Evolutionary conservation across 2,888 invertebrate genomes (phyloP).

Genomic region (Temnothorax rugatulus): DNA sequence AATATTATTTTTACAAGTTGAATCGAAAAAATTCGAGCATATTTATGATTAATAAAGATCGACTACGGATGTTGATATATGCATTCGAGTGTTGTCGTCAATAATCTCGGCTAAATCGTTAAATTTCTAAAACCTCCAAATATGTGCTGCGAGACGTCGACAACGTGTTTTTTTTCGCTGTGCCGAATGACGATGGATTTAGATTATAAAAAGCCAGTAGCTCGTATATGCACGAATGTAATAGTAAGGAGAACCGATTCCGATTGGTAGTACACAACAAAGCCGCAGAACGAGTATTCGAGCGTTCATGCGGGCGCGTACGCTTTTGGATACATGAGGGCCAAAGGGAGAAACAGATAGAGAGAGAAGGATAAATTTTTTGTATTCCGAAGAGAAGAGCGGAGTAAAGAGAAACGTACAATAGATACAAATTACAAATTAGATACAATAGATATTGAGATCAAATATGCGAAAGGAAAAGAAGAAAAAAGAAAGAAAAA

Average conservation of each 20-base stretch:
- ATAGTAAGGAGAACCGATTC: constrained; percentile 55
- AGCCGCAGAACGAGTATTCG: constrained; percentile 16
- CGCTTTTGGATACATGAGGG: neutral
- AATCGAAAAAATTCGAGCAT: neutral
- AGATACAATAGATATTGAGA: neutral
- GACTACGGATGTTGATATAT: neutral
- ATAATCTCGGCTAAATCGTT: neutral
- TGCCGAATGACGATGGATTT: neutral
- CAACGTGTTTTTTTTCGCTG: neutral
- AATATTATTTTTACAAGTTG: neutral
- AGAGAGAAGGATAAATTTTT: neutral
- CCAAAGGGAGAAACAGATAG: neutral
- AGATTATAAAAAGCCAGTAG: constrained; percentile 62
- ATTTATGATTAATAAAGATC: neutral
- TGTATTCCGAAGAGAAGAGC: neutral
- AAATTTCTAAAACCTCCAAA: neutral
- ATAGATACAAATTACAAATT: neutral
- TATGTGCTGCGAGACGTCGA: neutral
- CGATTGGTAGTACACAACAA: constrained; percentile 41
- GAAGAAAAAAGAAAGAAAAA: neutral
- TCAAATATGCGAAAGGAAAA: neutral
- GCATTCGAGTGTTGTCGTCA: neutral
- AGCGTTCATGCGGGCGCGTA: constrained; percentile 17
- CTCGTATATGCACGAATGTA: constrained; percentile 34
- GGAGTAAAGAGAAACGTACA: neutral